Evolutionary conservation across 1,140 invertebrate genomes (phyloP), one percentile per base, ranked within the genome.

Genomic region (Coelopa frigida): DNA sequence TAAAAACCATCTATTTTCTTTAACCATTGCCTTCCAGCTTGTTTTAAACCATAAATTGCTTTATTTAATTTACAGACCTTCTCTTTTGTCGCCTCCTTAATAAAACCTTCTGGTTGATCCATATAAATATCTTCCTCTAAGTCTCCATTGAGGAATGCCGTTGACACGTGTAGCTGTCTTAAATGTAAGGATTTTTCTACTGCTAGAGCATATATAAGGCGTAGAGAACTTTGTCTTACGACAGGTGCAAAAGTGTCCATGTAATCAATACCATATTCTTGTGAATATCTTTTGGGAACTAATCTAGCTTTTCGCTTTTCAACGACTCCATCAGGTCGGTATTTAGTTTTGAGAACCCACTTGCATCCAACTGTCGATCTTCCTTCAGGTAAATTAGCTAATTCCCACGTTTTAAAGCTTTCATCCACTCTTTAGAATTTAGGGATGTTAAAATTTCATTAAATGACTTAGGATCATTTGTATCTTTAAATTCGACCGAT

Each of bases 121-220:
- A 71, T 67, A 42, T 52, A 73, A 5, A 74, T 61, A 5, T 71
- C 58, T 49, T 66, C 62, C 20, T 62, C 54, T 53, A 73, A 54
- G 5, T 56, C 43, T 32, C 59, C 62, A 49, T 58, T 55, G 11
- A 63, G 33, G 48, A 58, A 68, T 7, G 66, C 62, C 20, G 57
- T 54, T 23, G 59, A 41, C 11, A 58, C 61, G 58, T 71, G 58
- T 54, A 71, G 54, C 29, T 69, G 68, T 20, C 59, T 33, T 3
- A 66, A 56, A 8, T 59, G 10, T 14, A 68, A 44, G 37, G 38
- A 15, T 42, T 51, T 5, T 33, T 49, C 8, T 31, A 38, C 42
- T 14, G 49, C 27, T 23, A 48, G 10, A 7, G 37, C 49, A 26
- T 41, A 42, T 35, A 54, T 11, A 5, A 48, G 24, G 15, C 46